These are phyloP conservation scores for Smithornis capensis DNA, from an alignment of 2,113 vertebrate genomes.

Conservation along the genomic window DNA sequence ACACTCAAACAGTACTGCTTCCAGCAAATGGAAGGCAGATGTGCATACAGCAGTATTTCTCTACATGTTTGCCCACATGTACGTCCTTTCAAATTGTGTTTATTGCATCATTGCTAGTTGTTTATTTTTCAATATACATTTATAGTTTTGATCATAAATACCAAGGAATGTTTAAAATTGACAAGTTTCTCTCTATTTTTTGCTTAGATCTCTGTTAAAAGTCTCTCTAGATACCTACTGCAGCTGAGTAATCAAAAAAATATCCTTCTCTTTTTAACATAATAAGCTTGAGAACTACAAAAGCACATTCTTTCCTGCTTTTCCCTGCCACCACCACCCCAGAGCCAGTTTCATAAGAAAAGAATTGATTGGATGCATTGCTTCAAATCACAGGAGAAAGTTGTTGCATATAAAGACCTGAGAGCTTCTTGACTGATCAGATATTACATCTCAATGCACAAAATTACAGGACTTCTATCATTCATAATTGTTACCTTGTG, in stretches of 20 bases:
- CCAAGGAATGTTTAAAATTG: neutral
- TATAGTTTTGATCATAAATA: neutral
- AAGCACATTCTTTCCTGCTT: neutral
- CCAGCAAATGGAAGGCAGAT: neutral
- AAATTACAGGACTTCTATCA: neutral
- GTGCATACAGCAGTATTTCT: neutral
- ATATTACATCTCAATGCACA: neutral
- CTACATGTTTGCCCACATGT: neutral
- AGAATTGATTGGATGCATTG: neutral
- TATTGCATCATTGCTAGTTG: neutral
- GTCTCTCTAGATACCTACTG: neutral
- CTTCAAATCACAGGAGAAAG: neutral
- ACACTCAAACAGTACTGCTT: neutral
- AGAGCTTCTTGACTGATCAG: neutral
- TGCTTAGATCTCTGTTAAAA: neutral
- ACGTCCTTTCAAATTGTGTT: neutral
- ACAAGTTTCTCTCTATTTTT: neutral
- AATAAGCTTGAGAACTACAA: neutral
- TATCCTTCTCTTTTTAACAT: neutral
- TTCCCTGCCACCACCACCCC: neutral
- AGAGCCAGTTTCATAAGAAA: neutral
- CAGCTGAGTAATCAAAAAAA: neutral
- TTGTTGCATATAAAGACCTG: neutral
- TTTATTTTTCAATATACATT: neutral
- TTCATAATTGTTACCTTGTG: constrained; percentile 80